A percentile compares a stretch with the other conserved stretches of the same genome.
phyloP scores from a whole-genome alignment of 2,797 vertebrate species.

The Cephalopachus bancanus region DNA sequence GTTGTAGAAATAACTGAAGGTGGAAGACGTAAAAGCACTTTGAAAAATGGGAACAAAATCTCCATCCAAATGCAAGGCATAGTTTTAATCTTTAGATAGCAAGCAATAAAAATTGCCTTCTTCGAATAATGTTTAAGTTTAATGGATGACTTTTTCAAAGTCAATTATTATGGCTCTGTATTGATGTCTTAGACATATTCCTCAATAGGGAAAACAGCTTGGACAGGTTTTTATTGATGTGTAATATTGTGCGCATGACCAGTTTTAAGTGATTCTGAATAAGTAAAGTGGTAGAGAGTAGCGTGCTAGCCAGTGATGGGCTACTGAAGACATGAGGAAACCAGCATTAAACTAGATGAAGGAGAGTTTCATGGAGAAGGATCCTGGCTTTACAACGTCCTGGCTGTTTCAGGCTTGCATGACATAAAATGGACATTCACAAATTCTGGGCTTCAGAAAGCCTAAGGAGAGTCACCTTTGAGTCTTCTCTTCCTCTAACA shows the following conservation, averaged over 20 bases:
- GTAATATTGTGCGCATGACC: background rate
- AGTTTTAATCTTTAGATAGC: background rate
- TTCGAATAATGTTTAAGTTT: conserved; percentile 34
- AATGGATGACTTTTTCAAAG: background rate
- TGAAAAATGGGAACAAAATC: background rate
- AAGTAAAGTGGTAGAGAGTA: background rate
- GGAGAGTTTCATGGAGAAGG: background rate
- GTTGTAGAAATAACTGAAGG: background rate
- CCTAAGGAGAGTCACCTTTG: background rate
- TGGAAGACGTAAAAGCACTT: background rate
- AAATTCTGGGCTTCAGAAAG: background rate
- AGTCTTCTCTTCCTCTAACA: background rate
- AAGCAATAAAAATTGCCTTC: background rate
- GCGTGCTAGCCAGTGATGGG: background rate
- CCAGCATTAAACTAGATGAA: background rate
- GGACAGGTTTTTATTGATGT: background rate
- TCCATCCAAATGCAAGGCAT: background rate
- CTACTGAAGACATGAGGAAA: background rate
- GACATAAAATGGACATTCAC: background rate
- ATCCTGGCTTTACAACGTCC: background rate
- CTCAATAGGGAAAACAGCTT: background rate
- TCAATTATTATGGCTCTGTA: background rate
- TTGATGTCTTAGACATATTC: background rate
- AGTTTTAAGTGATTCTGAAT: background rate
- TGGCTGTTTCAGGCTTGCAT: background rate